phyloP scores from a whole-genome alignment of 2,113 vertebrate species.

The Opisthocomus hoazin region DNA sequence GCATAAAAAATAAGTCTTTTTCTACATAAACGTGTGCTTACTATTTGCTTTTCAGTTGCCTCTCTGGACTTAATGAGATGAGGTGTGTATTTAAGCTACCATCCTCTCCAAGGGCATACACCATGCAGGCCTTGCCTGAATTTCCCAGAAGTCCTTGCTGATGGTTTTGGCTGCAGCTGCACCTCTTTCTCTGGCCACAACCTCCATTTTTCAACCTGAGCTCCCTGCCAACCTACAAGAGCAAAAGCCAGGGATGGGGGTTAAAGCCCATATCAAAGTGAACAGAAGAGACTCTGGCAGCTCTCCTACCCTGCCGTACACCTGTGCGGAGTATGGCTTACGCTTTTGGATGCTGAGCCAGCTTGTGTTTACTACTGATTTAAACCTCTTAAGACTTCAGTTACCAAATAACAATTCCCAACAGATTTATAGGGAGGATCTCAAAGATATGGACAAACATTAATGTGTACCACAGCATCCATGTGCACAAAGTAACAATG shows the following conservation, averaged over 20 bases:
- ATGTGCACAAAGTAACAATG: accelerated
- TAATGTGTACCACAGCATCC: not conserved
- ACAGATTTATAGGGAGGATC: not conserved
- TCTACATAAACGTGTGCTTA: not conserved
- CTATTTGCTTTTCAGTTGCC: not conserved
- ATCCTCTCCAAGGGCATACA: not conserved
- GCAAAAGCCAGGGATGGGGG: not conserved
- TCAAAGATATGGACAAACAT: not conserved
- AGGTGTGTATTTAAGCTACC: not conserved
- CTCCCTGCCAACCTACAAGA: not conserved
- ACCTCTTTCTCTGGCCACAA: not conserved
- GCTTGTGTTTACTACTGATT: not conserved
- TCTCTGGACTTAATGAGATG: not conserved
- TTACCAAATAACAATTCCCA: not conserved
- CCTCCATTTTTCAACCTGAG: not conserved
- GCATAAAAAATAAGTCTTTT: not conserved
- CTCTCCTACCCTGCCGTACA: not conserved
- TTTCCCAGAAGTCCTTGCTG: not conserved
- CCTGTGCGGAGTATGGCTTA: not conserved
- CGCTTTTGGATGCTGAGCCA: not conserved
- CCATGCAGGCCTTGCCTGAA: not conserved
- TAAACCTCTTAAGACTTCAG: not conserved
- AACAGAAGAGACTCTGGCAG: not conserved
- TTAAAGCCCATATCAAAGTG: not conserved
- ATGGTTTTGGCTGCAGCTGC: not conserved